Percentiles rank a stretch among this genome's conserved stretches.
Evolutionary conservation across 2,113 vertebrate species (phyloP).

Genomic region (Cololabis saira): DNA sequence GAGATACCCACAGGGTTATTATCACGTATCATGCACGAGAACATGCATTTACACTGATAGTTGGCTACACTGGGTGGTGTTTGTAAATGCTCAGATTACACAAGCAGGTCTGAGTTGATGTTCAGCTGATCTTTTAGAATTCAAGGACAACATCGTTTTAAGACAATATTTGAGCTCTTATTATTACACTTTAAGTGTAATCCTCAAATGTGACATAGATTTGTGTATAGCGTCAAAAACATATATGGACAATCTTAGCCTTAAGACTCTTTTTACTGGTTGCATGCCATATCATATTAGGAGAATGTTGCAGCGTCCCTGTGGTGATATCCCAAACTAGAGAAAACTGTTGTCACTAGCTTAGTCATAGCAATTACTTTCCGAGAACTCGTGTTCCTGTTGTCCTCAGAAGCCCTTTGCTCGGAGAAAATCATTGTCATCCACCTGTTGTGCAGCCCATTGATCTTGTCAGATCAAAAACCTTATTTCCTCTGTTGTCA

Average conservation of each 20-base stretch:
- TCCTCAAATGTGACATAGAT: conserved; percentile 77
- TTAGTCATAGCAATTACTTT: conserved; percentile 71
- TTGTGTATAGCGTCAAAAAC: conserved; percentile 73
- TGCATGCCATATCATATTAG: conserved; percentile 66
- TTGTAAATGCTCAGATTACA: conserved; percentile 31
- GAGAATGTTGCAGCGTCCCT: conserved; percentile 64
- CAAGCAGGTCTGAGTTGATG: conserved; percentile 11
- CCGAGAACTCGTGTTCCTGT: conserved; percentile 53
- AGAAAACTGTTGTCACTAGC: conserved; percentile 70
- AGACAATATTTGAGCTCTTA: conserved; percentile 63
- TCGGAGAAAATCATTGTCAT: conserved; percentile 61
- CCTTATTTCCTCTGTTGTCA: conserved; percentile 22
- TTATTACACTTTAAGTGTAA: conserved; percentile 64
- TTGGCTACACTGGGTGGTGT: conserved; percentile 46
- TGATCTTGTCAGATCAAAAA: conserved; percentile 53
- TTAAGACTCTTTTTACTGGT: conserved; percentile 55
- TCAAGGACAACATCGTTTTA: conserved; percentile 27
- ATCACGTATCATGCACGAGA: conserved; percentile 54
- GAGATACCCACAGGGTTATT: conserved; percentile 67
- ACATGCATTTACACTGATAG: conserved; percentile 46
- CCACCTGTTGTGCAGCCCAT: conserved; percentile 29
- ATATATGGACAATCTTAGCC: conserved; percentile 71
- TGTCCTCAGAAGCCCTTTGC: conserved; percentile 54
- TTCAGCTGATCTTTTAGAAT: conserved; percentile 33
- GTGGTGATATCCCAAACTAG: conserved; percentile 66